Evolutionary conservation across 1,140 invertebrate genomes (phyloP).

Genomic region (Chymomyza costata): DNA sequence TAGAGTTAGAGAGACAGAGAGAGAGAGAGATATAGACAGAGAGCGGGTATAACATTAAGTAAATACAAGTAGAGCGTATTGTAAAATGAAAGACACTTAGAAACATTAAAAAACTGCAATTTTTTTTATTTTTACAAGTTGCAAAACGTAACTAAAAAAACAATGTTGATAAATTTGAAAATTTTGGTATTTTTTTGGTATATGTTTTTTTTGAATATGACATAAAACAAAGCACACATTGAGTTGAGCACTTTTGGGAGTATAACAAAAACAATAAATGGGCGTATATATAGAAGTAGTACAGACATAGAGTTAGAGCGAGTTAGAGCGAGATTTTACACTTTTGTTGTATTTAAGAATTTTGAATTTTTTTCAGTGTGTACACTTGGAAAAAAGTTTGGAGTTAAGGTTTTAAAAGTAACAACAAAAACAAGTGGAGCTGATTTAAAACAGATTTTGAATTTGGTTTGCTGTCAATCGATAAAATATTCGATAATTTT

Average conservation of each 20-base stretch:
- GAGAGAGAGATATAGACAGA: constrained; percentile 18
- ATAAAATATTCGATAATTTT: constrained; percentile 33
- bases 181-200: too few relatives aligned
- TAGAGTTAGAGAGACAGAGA: constrained; percentile 20
- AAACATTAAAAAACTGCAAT: constrained; percentile 33
- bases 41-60: constrained; percentile 35
- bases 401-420: constrained; percentile 22
- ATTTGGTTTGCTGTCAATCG: constrained; percentile 41
- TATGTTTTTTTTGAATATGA: constrained; percentile 3
- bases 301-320: constrained; percentile 17
- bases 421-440: constrained; percentile 24
- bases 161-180: constrained; percentile 11
- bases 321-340: constrained; percentile 34
- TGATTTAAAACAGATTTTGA: constrained; percentile 30
- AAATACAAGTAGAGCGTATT: constrained; percentile 35
- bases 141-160: constrained; percentile 19
- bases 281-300: constrained; percentile 34
- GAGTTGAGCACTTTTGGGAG: constrained; percentile 18
- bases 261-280: constrained; percentile 46
- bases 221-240: constrained; percentile 47
- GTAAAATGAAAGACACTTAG: constrained; percentile 56
- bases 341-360: too few relatives aligned
- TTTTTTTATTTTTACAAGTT: constrained; percentile 41
- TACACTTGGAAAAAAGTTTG: constrained; percentile 44
- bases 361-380: constrained; percentile 18